Evolutionary conservation across 2,888 invertebrate species (phyloP).

Genomic region (Drosophila lutescens): DNA sequence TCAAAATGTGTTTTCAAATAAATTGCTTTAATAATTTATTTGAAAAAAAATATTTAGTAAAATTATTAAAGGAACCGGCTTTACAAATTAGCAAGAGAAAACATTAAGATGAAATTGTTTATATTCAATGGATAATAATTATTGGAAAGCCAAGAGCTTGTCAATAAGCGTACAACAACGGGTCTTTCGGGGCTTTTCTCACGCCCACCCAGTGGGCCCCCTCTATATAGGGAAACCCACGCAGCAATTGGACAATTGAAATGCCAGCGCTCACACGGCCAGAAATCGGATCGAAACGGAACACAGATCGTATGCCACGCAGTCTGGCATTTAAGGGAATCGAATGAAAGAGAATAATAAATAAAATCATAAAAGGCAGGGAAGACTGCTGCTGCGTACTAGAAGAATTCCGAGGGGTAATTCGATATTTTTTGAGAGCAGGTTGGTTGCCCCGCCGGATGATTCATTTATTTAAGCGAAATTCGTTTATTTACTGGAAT

Average conservation of each 20-base stretch:
- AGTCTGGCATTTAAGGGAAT: conserved; percentile 52
- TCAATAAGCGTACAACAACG: neutral
- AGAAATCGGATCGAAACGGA: conserved; percentile 3
- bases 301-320: conserved; percentile 56
- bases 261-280: conserved; percentile 48
- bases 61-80: too few species aligned
- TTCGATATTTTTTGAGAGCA: conserved; percentile 67
- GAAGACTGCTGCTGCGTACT: conserved; percentile 52
- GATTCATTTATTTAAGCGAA: conserved; percentile 68
- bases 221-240: conserved; percentile 48
- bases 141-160: neutral
- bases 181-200: conserved; percentile 48
- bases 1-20: too few species aligned
- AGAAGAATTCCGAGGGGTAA: conserved; percentile 60
- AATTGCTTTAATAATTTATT: too few species aligned
- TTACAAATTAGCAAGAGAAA: too few species aligned
- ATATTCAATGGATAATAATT: neutral
- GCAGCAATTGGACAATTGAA: conserved; percentile 69
- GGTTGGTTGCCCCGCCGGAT: conserved; percentile 45
- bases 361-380: neutral
- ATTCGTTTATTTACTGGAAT: conserved; percentile 38
- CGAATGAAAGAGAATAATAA: conserved; percentile 16
- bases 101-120: too few species aligned
- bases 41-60: too few species aligned
- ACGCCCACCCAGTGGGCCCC: conserved; percentile 49